phyloP scores from a whole-genome alignment of 2,888 invertebrate species.

The Hirtodrosophila cameraria region DNA sequence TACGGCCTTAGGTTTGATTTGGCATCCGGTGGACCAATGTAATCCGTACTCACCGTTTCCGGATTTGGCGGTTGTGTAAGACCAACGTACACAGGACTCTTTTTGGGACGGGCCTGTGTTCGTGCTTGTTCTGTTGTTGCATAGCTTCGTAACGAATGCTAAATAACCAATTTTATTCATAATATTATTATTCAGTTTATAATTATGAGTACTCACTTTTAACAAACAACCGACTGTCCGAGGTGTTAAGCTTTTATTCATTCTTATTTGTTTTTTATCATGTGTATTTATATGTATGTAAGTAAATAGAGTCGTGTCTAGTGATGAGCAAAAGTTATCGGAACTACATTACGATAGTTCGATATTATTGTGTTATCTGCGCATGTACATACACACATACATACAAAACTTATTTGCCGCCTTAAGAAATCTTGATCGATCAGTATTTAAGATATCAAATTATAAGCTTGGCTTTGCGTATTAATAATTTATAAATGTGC shows the following conservation, averaged over 20 bases:
- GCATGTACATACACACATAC: not conserved
- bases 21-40: conserved; percentile 89
- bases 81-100: conserved; percentile 45
- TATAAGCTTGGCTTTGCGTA: too few species aligned
- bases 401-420: too few species aligned
- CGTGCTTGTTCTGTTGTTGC: conserved; percentile 30
- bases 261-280: conserved; percentile 32
- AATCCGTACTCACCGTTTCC: conserved; percentile 72
- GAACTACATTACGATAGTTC: conserved; percentile 17
- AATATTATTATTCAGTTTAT: too few species aligned
- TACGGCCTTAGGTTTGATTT: conserved; percentile 91
- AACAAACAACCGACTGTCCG: conserved; percentile 27
- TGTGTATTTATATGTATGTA: conserved; percentile 24
- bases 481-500: too few species aligned
- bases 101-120: conserved; percentile 27
- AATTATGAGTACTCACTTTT: conserved; percentile 33
- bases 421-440: too few species aligned
- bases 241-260: conserved; percentile 29
- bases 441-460: too few species aligned
- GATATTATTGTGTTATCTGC: not conserved
- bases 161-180: not conserved
- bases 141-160: conserved; percentile 35
- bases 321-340: conserved; percentile 21
- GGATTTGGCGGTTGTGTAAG: conserved; percentile 77
- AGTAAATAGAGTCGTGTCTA: conserved; percentile 16